phyloP scores from a whole-genome alignment of 2,113 vertebrate genomes.

The Ramphastos sulfuratus region DNA sequence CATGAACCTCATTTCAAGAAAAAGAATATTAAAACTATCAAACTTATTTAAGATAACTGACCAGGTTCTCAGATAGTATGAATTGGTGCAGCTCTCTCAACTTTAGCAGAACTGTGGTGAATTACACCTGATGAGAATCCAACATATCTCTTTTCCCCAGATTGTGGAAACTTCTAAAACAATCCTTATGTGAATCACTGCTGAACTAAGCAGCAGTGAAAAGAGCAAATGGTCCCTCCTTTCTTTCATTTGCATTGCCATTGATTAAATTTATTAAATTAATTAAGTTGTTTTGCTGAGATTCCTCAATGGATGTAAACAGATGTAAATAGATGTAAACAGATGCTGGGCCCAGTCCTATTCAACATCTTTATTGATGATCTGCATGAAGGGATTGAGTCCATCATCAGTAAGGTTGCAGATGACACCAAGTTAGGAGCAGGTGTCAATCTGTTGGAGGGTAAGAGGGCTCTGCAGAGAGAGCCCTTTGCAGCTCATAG shows the following conservation, averaged over 20 bases:
- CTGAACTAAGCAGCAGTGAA: neutral
- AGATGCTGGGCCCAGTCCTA: too few relatives aligned
- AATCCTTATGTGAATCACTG: neutral
- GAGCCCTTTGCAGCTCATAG: too few relatives aligned
- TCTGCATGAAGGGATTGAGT: too few relatives aligned
- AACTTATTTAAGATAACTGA: neutral
- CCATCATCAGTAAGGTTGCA: too few relatives aligned
- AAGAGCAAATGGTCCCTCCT: neutral
- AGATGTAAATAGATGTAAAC: too few relatives aligned
- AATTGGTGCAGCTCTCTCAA: neutral
- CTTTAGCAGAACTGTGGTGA: neutral
- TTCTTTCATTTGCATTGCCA: neutral
- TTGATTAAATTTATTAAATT: neutral
- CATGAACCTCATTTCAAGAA: conserved; percentile 65
- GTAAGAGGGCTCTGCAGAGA: too few relatives aligned
- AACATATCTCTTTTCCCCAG: neutral
- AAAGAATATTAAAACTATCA: conserved; percentile 26
- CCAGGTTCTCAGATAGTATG: neutral
- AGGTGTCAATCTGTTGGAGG: too few relatives aligned
- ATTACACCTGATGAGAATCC: neutral
- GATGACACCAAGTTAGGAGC: too few relatives aligned
- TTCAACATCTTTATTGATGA: too few relatives aligned
- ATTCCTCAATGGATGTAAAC: neutral
- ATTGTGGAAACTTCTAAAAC: neutral
- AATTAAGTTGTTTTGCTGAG: neutral